These are phyloP conservation scores for Psittacula echo DNA, from an alignment of 2,797 vertebrate species.

Conservation along the genomic window DNA sequence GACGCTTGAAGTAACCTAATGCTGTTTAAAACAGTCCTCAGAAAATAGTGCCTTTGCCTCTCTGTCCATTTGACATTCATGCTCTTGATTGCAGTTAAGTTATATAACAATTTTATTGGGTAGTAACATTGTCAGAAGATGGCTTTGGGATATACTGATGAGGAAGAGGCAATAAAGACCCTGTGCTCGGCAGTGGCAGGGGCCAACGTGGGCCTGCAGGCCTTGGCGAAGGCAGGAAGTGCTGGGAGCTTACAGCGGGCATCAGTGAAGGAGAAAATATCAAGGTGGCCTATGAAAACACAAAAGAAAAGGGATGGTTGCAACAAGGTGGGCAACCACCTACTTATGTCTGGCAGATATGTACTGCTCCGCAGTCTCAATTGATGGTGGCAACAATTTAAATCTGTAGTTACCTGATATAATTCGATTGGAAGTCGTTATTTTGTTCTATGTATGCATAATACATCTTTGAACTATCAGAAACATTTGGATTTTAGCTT, in stretches of 20 bases:
- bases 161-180: neutral
- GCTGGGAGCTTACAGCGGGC: neutral
- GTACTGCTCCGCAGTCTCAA: rapidly evolving
- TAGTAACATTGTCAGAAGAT: neutral
- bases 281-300: neutral
- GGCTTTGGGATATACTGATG: neutral
- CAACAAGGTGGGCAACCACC: neutral
- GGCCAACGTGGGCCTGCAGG: rapidly evolving
- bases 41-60: neutral
- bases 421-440: neutral
- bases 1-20: neutral
- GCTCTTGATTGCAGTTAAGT: neutral
- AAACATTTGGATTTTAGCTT: neutral
- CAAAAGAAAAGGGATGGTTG: neutral
- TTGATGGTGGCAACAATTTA: rapidly evolving
- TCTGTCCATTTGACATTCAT: neutral
- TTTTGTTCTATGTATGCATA: neutral
- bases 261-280: neutral
- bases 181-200: neutral
- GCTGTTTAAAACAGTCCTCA: neutral
- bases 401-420: neutral
- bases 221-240: rapidly evolving
- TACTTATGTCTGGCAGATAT: neutral
- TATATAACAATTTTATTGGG: neutral
- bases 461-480: neutral